Percentiles rank a stretch among this genome's conserved stretches.
Evolutionary conservation across 1,140 invertebrate species (phyloP).

Genomic region (Ceratina japonica): DNA sequence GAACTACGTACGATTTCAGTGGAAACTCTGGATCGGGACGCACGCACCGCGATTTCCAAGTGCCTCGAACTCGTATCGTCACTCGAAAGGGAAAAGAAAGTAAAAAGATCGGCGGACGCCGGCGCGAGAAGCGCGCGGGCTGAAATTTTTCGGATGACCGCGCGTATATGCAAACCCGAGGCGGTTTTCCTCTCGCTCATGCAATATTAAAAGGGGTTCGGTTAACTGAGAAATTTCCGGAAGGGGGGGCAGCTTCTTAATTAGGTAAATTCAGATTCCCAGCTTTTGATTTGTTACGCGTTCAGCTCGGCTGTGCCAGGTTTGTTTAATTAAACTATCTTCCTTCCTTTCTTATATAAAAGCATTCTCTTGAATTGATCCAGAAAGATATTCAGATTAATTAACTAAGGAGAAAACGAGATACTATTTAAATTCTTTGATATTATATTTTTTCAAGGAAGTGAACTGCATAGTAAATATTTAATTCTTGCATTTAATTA

Average conservation of each 20-base stretch:
- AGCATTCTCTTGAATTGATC: not conserved
- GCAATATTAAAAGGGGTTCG: slow-evolving; percentile 24
- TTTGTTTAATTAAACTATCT: slow-evolving; percentile 2
- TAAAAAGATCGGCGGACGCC: not conserved
- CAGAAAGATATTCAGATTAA: no score
- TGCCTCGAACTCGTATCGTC: not conserved
- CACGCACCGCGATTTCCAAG: slow-evolving; percentile 15
- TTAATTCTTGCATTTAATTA: no score
- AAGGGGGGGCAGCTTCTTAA: slow-evolving; percentile 4
- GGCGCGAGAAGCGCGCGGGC: not conserved
- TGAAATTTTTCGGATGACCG: slow-evolving; percentile 25
- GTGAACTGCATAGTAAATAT: no score
- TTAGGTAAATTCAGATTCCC: slow-evolving; percentile 38
- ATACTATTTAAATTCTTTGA: no score
- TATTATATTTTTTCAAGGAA: no score
- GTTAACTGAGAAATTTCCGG: slow-evolving; percentile 7
- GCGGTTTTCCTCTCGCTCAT: slow-evolving; percentile 21
- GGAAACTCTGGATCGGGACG: slow-evolving; percentile 39
- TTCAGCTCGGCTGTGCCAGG: not conserved
- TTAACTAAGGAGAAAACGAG: no score
- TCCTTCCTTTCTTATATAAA: slow-evolving; percentile 2
- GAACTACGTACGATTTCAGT: slow-evolving; percentile 33
- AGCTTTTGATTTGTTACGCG: slow-evolving; percentile 21
- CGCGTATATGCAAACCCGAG: slow-evolving; percentile 17
- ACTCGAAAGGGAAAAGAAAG: not conserved